A percentile compares a stretch with the other conserved stretches of the same genome.
Conservation (phyloP, 2,888 invertebrate genomes). For the Hemaris fuciformis region DNA sequence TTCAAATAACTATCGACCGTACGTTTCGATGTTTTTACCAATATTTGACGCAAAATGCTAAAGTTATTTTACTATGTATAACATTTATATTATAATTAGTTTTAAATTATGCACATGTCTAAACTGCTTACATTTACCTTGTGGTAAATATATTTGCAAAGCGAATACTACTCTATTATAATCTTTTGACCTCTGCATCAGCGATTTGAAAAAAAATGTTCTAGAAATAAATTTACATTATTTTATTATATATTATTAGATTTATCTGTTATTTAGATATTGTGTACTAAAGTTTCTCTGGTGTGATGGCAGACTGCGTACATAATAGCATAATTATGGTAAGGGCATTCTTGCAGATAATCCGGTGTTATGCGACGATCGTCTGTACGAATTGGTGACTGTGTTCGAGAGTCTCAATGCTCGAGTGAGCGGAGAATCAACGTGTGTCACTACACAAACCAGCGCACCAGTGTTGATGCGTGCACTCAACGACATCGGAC, state of each 20-base stretch:
- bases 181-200: slow-evolving; percentile 11
- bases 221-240: not conserved
- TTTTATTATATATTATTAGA: not conserved
- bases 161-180: slow-evolving; percentile 23
- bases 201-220: slow-evolving; percentile 6
- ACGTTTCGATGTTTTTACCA: not conserved
- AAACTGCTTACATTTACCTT: not conserved
- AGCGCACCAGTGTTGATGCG: slow-evolving; percentile 58
- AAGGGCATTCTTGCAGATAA: slow-evolving; percentile 83
- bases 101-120: not conserved
- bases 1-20: not conserved
- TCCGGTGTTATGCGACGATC: slow-evolving; percentile 89
- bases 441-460: slow-evolving; percentile 68
- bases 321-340: slow-evolving; percentile 7
- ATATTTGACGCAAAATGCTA: not conserved
- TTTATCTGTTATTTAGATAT: not conserved
- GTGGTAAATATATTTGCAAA: slow-evolving; percentile 13
- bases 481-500: slow-evolving; percentile 63
- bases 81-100: not conserved
- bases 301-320: not conserved
- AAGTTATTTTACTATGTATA: not conserved
- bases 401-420: slow-evolving; percentile 87
- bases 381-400: slow-evolving; percentile 85
- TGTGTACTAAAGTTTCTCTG: not conserved
- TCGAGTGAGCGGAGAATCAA: slow-evolving; percentile 85